These are phyloP conservation scores for Pluvialis apricaria DNA, from an alignment of 2,113 vertebrate genomes.

Conservation along the genomic window DNA sequence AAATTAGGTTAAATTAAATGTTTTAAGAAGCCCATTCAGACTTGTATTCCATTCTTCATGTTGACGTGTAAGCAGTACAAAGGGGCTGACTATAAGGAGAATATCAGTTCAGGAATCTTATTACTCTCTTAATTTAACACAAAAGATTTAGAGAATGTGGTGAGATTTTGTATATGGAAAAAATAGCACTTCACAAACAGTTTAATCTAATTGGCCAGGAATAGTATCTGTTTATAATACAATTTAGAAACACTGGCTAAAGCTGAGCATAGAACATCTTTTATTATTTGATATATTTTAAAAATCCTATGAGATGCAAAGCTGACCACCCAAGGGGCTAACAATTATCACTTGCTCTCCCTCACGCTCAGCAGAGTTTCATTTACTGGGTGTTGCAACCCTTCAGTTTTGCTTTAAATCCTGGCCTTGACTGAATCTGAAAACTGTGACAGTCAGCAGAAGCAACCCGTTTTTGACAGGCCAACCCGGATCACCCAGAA, in stretches of 20 bases:
- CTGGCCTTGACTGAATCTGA: background rate
- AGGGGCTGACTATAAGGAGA: background rate
- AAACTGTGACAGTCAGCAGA: background rate
- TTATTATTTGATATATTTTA: background rate
- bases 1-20: background rate
- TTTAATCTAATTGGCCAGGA: background rate
- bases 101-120: background rate
- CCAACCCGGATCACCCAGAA: background rate
- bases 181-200: background rate
- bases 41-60: background rate
- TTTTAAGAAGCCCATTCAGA: background rate
- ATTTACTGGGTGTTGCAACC: background rate
- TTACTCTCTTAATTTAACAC: background rate
- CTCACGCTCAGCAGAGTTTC: background rate
- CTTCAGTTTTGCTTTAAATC: background rate
- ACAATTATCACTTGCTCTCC: background rate
- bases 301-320: background rate
- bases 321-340: background rate
- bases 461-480: background rate
- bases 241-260: background rate
- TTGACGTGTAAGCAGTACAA: background rate
- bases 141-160: background rate
- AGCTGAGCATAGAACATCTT: background rate
- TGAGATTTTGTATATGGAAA: background rate
- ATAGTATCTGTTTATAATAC: conserved; percentile 12